A percentile compares a stretch with the other conserved stretches of the same genome.
Conservation (phyloP, 2,113 vertebrate species). For the Nanger granti region DNA sequence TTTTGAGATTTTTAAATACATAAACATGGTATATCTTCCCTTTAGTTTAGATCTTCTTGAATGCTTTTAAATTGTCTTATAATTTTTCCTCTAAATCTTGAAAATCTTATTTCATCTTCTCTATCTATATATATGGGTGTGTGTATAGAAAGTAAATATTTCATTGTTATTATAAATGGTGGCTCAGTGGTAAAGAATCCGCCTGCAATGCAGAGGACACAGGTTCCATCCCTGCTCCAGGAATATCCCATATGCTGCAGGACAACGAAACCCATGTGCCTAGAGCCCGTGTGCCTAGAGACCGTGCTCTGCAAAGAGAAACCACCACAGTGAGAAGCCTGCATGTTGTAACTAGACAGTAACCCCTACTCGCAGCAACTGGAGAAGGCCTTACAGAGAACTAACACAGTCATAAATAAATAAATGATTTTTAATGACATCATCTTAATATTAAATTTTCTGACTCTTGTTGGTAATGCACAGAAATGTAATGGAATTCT, state of each 20-base stretch:
- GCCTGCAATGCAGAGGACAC: background rate
- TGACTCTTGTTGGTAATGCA: background rate
- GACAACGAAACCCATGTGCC: background rate
- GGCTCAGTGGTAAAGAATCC: background rate
- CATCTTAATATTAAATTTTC: background rate
- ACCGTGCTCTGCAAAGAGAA: background rate
- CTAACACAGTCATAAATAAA: background rate
- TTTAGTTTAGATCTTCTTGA: background rate
- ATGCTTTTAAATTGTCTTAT: background rate
- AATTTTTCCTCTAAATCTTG: background rate
- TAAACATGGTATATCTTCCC: background rate
- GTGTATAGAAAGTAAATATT: background rate
- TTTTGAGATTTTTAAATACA: background rate
- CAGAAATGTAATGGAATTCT: background rate
- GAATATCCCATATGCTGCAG: background rate
- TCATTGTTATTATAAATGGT: background rate
- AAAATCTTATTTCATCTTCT: background rate
- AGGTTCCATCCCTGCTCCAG: background rate
- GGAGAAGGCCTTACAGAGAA: background rate
- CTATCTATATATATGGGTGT: background rate
- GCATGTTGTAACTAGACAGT: background rate
- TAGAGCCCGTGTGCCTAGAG: background rate
- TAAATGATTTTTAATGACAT: background rate
- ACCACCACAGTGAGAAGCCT: background rate
- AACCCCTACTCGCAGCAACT: background rate